These are phyloP conservation scores for Gambelia wislizenii DNA, from an alignment of 2,797 vertebrate genomes.

Conservation along the genomic window DNA sequence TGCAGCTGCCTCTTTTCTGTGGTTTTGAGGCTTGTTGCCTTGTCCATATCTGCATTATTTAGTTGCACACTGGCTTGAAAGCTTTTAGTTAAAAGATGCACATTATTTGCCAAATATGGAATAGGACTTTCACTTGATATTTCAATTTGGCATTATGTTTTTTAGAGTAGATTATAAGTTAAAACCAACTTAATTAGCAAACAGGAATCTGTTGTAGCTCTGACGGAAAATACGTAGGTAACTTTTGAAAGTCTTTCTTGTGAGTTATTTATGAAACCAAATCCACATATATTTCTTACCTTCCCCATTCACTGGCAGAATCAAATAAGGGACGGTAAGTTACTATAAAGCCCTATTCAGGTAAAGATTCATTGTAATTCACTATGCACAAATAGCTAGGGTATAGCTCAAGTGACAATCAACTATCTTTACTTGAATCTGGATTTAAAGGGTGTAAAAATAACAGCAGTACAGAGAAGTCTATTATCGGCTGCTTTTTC, in stretches of 20 bases:
- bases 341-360: not conserved
- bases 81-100: not conserved
- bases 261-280: not conserved
- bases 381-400: too few relatives aligned
- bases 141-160: not conserved
- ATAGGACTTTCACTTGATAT: not conserved
- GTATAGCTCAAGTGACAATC: too few relatives aligned
- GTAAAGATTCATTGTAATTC: too few relatives aligned
- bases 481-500: not conserved
- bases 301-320: not conserved
- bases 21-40: not conserved
- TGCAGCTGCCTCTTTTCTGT: not conserved
- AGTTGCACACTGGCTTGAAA: not conserved
- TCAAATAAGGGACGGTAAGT: not conserved
- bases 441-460: not conserved
- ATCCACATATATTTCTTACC: not conserved
- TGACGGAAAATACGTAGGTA: not conserved
- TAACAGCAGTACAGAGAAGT: not conserved
- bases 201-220: not conserved
- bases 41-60: not conserved
- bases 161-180: not conserved
- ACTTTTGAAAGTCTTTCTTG: not conserved
- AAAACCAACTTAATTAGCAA: too few relatives aligned
- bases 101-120: not conserved
- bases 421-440: too few relatives aligned